Evolutionary conservation across 2,888 invertebrate genomes (phyloP), one percentile per base, ranked within the genome.

Genomic region (Hololepta plana): DNA sequence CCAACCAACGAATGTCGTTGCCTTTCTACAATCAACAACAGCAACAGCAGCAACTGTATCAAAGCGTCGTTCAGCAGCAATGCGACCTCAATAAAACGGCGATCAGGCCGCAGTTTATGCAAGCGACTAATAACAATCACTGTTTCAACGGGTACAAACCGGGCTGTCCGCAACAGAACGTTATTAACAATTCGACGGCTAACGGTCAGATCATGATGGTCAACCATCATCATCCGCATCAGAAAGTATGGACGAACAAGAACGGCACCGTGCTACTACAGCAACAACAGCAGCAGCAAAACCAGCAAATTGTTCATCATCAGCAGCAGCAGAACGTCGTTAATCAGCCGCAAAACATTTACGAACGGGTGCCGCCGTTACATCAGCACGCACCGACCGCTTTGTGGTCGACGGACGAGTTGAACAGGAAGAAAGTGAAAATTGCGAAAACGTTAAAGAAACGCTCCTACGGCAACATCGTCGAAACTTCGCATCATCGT

Each of bases 351-450:
- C 31, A 46, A 44, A 60, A 60, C 17, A 60, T 64, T 42, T 72
- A 70, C 39, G 68, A 76, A 32, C 62, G 76, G 32, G 76, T 77
- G 6, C 76, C 76, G 11, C 76, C 76, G 0, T 48, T 77, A 21
- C 75, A 75, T 35, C 74, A 73, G 43, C 72, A 75, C 56, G 66
- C 57, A 55, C 67, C 66, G 35, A 48, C 59, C 4, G 51, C 57
- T 6, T 50, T 58, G 15, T 67, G 64, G 64, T 56, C 58, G 26
- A n/a, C n/a, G n/a, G 64, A 65, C 29, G 66, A 67, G 37, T 49
- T 56, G 12, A 57, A 66, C 39, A 66, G 68, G 41, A 59, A 64
- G 32, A 75, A 73, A 42, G 42, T 46, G 8, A 60, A 59, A 17
- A 59, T 60, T 28, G 45, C 45, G 11, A 66, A 67, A 44, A 51